A percentile compares a stretch with the other conserved stretches of the same genome.
phyloP scores from a whole-genome alignment of 2,888 invertebrate species.

The Stenolophus ochropezus region DNA sequence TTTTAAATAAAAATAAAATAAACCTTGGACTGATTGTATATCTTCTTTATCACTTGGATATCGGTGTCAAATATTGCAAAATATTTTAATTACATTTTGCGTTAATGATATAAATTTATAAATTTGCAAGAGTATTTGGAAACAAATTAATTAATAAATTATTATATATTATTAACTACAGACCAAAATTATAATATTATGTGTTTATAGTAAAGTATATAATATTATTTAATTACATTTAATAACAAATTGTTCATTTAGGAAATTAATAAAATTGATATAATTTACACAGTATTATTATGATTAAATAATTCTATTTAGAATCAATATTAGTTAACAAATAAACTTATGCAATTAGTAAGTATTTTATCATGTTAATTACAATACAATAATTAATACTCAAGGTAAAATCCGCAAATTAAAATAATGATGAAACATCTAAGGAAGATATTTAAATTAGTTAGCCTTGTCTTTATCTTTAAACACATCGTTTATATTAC shows the following conservation, averaged over 20 bases:
- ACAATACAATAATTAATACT: slow-evolving; percentile 1
- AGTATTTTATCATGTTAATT: too few relatives aligned
- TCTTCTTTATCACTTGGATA: slow-evolving; percentile 32
- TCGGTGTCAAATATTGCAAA: slow-evolving; percentile 27
- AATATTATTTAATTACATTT: too few relatives aligned
- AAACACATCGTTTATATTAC: slow-evolving; percentile 11
- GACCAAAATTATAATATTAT: too few relatives aligned
- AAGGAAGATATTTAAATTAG: slow-evolving; percentile 30
- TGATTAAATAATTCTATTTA: background rate
- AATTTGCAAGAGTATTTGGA: background rate
- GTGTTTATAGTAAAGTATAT: too few relatives aligned
- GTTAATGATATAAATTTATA: background rate
- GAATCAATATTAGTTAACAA: too few relatives aligned
- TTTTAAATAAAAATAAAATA: too few relatives aligned
- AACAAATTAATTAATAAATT: too few relatives aligned
- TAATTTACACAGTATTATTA: too few relatives aligned
- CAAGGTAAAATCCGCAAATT: slow-evolving; percentile 13
- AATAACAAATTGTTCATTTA: too few relatives aligned
- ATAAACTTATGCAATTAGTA: too few relatives aligned
- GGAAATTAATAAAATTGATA: too few relatives aligned
- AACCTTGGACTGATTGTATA: slow-evolving; percentile 22
- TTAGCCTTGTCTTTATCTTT: slow-evolving; percentile 22
- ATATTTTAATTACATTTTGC: slow-evolving; percentile 40
- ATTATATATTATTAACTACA: too few relatives aligned
- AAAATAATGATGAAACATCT: slow-evolving; percentile 16